Base-by-base conservation (phyloP, 2,797 vertebrate species). In the Macropus fuliginosus region DNA sequence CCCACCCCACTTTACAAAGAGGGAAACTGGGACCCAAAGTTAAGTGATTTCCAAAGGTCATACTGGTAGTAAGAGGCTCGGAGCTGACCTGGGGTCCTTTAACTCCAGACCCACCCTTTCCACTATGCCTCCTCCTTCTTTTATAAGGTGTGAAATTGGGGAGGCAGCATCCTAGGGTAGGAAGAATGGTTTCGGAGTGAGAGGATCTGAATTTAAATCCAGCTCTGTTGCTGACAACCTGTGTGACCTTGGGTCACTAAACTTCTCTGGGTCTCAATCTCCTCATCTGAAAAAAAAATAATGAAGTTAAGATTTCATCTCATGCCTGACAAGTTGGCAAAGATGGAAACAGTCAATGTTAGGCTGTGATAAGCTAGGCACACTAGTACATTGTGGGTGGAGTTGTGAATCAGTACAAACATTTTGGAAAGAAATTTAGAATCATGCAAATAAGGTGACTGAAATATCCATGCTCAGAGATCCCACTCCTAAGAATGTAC, bases 11-110 rank as follows among this genome's bases (percentile, higher is more conserved):
- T 96, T 96, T 95, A 46, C 74, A 59, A 87, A 87, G 91, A 50
- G 93, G 92, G 89, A 97, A 96, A 96, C 31, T 0, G 13, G 93
- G 81, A 92, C 56, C 57, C 46, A 34, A 28, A 96, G 92, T 40
- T 94, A 92, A 94, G 40, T 91, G 90, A 91, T 52, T 74, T 21
- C 46, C 2, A 46, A 87, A 87, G 21, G 24, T 87, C 50, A 46
- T 89, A 55, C n/a, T 54, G 91, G 28, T 89, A 93, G 40, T 54
- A 28, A 46, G 55, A 90, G 55, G 56, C 90, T 92, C 40, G 62
- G 91, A 81, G 40, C 92, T 91, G 29, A 92, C 92, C 74, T 31
- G 57, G 34, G 3, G 50, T 56, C 2, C 12, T 54, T 29, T 89
- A 12, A 74, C 14, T 74, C 74, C 24, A 46, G 40, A 87, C 59